phyloP scores from a whole-genome alignment of 1,140 invertebrate genomes.

The Drosophila jambulina region DNA sequence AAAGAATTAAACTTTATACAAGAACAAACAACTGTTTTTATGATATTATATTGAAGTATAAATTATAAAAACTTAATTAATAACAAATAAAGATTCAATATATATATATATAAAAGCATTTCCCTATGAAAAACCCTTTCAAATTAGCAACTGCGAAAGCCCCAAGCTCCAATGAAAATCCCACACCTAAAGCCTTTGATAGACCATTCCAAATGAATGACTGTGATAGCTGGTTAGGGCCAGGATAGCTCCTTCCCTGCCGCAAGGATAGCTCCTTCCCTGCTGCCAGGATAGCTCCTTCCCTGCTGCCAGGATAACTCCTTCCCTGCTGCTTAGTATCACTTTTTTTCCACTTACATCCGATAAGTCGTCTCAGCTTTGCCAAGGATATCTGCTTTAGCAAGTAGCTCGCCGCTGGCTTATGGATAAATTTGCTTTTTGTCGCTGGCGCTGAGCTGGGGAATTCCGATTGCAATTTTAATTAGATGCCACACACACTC shows the following conservation, averaged over 20 bases:
- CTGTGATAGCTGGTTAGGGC: neutral
- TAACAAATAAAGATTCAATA: neutral
- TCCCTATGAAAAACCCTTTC: neutral
- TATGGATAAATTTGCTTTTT: slow-evolving; percentile 42
- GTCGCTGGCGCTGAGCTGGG: slow-evolving; percentile 42
- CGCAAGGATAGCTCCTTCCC: neutral
- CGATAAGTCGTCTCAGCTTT: slow-evolving; percentile 24
- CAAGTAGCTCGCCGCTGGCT: slow-evolving; percentile 35
- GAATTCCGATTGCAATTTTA: slow-evolving; percentile 73
- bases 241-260: neutral
- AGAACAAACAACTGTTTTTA: neutral
- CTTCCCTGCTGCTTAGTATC: neutral
- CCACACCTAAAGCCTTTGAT: slow-evolving; percentile 18
- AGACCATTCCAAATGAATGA: slow-evolving; percentile 18
- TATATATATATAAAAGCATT: neutral
- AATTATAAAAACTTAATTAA: neutral
- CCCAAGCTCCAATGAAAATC: neutral
- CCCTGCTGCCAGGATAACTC: neutral
- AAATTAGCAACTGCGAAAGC: neutral
- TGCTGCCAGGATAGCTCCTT: neutral
- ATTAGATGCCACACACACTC: slow-evolving; percentile 60
- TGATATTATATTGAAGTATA: neutral
- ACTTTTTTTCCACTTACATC: slow-evolving; percentile 2
- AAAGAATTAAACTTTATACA: neutral
- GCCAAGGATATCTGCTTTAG: slow-evolving; percentile 5